Evolutionary conservation across 2,888 invertebrate genomes (phyloP).

Genomic region (Nebria brevicollis): DNA sequence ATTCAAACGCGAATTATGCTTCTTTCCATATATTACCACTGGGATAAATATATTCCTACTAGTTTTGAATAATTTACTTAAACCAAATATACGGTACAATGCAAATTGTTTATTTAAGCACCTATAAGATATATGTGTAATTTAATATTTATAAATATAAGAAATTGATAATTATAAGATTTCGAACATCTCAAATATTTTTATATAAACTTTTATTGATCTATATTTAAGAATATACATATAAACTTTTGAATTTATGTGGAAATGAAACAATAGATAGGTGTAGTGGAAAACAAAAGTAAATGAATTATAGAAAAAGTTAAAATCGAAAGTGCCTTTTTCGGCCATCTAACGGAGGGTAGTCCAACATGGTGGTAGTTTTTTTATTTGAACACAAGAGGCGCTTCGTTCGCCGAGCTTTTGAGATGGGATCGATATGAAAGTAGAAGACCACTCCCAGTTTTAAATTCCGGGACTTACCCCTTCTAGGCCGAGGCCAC

Average conservation of each 20-base stretch:
- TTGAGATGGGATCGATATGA: conserved; percentile 36
- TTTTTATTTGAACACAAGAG: conserved; percentile 18
- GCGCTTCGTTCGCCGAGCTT: conserved; percentile 6
- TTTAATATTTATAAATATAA: too few relatives aligned
- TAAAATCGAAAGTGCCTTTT: background rate
- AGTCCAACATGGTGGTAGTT: conserved; percentile 14
- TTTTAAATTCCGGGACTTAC: conserved; percentile 35
- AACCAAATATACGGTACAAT: too few relatives aligned
- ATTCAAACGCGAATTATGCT: background rate
- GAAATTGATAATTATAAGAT: too few relatives aligned
- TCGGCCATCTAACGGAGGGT: conserved; percentile 26
- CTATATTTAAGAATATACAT: too few relatives aligned
- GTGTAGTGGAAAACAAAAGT: background rate
- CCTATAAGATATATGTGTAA: too few relatives aligned
- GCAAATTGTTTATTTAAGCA: too few relatives aligned
- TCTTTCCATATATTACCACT: background rate
- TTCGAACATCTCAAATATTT: too few relatives aligned
- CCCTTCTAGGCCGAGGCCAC: background rate
- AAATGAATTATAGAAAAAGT: background rate
- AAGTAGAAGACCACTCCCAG: conserved; percentile 45
- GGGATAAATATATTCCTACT: background rate
- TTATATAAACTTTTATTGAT: too few relatives aligned
- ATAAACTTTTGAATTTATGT: too few relatives aligned
- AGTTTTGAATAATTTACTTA: too few relatives aligned
- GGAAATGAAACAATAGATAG: background rate